Conservation (phyloP, 2,113 vertebrate species). For the Tautogolabrus adspersus region DNA sequence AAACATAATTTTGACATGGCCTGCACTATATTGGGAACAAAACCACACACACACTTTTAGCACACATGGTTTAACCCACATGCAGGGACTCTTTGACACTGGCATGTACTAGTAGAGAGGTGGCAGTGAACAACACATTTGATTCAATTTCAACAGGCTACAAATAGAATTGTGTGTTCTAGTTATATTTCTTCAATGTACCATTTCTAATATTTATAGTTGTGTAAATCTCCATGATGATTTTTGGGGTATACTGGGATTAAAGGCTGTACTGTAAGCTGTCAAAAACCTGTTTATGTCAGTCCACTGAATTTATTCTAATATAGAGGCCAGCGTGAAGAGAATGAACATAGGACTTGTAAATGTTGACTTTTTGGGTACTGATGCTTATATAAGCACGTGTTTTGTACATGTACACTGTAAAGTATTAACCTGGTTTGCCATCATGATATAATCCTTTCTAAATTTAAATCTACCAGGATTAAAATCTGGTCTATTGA, state of each 20-base stretch:
- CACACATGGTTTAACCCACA: too few relatives aligned
- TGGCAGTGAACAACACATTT: too few relatives aligned
- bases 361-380: conserved; percentile 29
- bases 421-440: conserved; percentile 55
- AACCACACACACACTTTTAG: too few relatives aligned
- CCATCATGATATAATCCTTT: conserved; percentile 64
- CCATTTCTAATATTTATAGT: too few relatives aligned
- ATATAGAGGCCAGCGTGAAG: conserved; percentile 13
- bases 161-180: too few relatives aligned
- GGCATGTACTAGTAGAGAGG: too few relatives aligned
- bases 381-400: conserved; percentile 46
- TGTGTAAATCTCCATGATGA: too few relatives aligned
- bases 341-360: not conserved
- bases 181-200: too few relatives aligned
- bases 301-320: not conserved
- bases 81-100: too few relatives aligned
- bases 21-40: too few relatives aligned
- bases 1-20: not conserved
- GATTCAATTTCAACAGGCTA: too few relatives aligned
- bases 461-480: conserved; percentile 72
- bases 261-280: not conserved
- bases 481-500: conserved; percentile 62
- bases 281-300: not conserved
- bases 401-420: conserved; percentile 15
- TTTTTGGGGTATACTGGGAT: too few relatives aligned